Evolutionary conservation across 2,888 invertebrate genomes (phyloP), one percentile per base, ranked within the genome.

Genomic region (Prenolepis imparis): DNA sequence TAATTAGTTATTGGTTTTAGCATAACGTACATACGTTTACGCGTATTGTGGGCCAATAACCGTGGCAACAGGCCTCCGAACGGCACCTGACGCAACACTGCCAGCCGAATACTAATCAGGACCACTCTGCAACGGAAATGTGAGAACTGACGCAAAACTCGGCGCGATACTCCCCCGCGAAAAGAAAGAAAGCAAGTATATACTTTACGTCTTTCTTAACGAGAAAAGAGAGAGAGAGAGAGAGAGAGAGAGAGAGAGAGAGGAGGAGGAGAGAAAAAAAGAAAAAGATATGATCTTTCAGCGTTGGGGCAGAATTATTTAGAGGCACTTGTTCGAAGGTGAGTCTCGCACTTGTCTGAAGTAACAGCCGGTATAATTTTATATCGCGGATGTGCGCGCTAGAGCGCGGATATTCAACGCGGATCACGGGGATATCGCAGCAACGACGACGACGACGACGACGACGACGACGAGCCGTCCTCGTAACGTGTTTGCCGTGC

Each of bases 401-500:
- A 36, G 44, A 32, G 61, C 48, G 74, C n/a, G 36, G 18, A n/a
- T 52, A 68, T 67, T 77, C 55, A 28, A 41, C 77, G 28, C 83
- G 67, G 78, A 87, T 84, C 81, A 84, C 84, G 70, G 86, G 52
- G 87, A 87, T 90, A 90, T 86, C 86, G n/a, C n/a, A 89, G 86
- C 73, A 82, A 36, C 59, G 39, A 36, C 36, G 36, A 28, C 59
- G 39, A 55, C 75, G 85, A 18, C n/a, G 48, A 59, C 75, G 85
- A 48, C n/a, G 48, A 48, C 15, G 48, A 32, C 59, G 39, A 59
- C 83, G 70, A 18, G 75, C 55, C 55, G 32, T 75, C 57, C 44
- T 68, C 80, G 87, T 84, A 91, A 92, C 87, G 88, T 84, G 90
- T 86, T 57, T 87, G 88, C 81, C 85, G 41, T 68, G 77, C 84